Evolutionary conservation across 2,888 invertebrate species (phyloP), one percentile per base, ranked within the genome.

Genomic region (Pyralis farinalis): DNA sequence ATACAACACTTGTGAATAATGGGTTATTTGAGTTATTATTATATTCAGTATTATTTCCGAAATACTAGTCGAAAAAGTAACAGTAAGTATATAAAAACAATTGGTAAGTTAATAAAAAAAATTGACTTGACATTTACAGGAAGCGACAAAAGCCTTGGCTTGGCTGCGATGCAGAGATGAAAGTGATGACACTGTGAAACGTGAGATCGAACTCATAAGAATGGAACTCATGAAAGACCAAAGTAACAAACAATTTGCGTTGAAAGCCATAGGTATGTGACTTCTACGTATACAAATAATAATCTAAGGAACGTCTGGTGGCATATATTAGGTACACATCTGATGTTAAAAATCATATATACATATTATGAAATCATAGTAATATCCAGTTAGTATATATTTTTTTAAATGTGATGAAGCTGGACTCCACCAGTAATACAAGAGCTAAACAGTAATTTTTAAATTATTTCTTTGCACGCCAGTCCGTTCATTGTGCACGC

Each of bases 81-180:
- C 4, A 10, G 7, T 1, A 7, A 21, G 32, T 12, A n/a, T 16
- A 35, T 29, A 22, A 31, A 12, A 25, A 22, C 22, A 31, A 41
- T 12, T 34, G 8, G 34, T n/a, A n/a, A n/a, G n/a, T n/a, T n/a
- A n/a, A n/a, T n/a, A n/a, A n/a, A n/a, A n/a, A n/a, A n/a, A n/a
- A n/a, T n/a, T n/a, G n/a, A n/a, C n/a, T n/a, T n/a, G n/a, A n/a
- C n/a, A n/a, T n/a, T 54, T 50, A 0, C 44, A 87, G 87, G 77
- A 78, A 62, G 86, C 86, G 0, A 49, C 53, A 0, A 63, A 63
- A 29, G 75, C 73, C 0, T 37, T 86, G 7, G 76, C 82, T 0
- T 88, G 87, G 87, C 70, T 88, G 0, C 71, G 83, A 9, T 83
- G 87, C 47, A 64, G 75, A 38, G 48, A 55, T 1, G 71, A 70